phyloP scores from a whole-genome alignment of 2,797 vertebrate genomes.

The Rhinophrynus dorsalis region DNA sequence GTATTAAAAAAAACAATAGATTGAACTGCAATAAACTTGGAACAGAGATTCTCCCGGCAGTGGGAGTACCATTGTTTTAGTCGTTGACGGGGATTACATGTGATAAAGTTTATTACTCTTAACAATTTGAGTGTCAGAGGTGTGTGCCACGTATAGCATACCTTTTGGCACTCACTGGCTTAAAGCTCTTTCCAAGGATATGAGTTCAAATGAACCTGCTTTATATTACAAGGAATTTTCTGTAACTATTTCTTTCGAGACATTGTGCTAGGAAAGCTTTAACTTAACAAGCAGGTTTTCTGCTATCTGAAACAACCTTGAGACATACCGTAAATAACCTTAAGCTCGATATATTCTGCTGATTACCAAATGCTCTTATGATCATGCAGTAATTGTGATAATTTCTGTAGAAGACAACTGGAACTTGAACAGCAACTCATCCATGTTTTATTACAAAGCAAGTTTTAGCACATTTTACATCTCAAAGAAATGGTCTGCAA shows the following conservation, averaged over 20 bases:
- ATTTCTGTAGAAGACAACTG: background rate
- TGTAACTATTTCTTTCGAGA: background rate
- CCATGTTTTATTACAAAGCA: background rate
- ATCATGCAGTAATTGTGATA: background rate
- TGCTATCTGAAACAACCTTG: slow-evolving; percentile 3
- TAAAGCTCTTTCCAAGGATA: no score
- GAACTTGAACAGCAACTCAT: background rate
- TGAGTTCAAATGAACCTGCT: no score
- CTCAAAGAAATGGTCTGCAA: background rate
- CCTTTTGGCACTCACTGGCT: no score
- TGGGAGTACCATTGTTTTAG: no score
- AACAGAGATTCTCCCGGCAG: no score
- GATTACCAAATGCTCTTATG: background rate
- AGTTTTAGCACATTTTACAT: background rate
- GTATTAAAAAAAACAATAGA: no score
- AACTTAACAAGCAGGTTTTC: background rate
- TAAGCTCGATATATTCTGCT: background rate
- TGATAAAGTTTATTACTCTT: no score
- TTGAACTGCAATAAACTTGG: no score
- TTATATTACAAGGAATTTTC: background rate
- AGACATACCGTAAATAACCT: background rate
- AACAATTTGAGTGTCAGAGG: no score
- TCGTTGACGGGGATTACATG: no score
- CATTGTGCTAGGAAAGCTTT: background rate
- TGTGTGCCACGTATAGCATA: no score